Evolutionary conservation across 1,140 invertebrate genomes (phyloP).

Genomic region (Adelges cooleyi): DNA sequence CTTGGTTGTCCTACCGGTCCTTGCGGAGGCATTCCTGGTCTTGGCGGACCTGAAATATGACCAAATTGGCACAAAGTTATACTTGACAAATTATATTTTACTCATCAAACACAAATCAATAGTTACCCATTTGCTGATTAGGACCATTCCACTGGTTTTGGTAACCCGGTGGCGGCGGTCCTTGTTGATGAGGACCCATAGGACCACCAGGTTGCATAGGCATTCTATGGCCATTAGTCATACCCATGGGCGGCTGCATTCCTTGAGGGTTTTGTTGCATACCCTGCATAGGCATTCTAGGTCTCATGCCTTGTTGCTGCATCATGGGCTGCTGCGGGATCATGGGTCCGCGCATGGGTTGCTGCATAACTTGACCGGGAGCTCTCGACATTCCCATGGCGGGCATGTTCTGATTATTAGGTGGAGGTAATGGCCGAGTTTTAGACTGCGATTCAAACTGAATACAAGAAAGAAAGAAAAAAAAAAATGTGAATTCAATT

Average conservation of each 20-base stretch:
- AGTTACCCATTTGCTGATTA: constrained; percentile 32
- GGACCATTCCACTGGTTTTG: constrained; percentile 44
- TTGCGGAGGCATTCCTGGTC: constrained; percentile 41
- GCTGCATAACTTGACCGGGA: constrained; percentile 31
- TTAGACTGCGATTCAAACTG: constrained; percentile 85
- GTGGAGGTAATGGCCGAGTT: constrained; percentile 60
- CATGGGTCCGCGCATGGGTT: constrained; percentile 36
- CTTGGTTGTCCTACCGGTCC: constrained; percentile 49
- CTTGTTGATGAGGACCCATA: constrained; percentile 26
- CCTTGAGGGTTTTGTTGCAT: constrained; percentile 41
- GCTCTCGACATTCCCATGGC: constrained; percentile 23
- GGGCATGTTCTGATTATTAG: constrained; percentile 31
- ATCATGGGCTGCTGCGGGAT: constrained; percentile 35
- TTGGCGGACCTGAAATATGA: constrained; percentile 32
- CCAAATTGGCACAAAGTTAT: background rate
- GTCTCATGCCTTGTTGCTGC: constrained; percentile 39
- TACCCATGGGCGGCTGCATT: constrained; percentile 41
- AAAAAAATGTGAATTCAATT: background rate
- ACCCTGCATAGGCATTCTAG: constrained; percentile 40
- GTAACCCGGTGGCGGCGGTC: constrained; percentile 29
- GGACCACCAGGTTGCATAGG: constrained; percentile 29
- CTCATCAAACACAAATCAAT: background rate
- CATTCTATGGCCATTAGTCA: constrained; percentile 33
- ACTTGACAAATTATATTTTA: background rate
- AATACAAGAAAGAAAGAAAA: background rate